A percentile compares a stretch with the other conserved stretches of the same genome.
phyloP scores from a whole-genome alignment of 2,797 vertebrate genomes.

The Paramormyrops hopkinsi region DNA sequence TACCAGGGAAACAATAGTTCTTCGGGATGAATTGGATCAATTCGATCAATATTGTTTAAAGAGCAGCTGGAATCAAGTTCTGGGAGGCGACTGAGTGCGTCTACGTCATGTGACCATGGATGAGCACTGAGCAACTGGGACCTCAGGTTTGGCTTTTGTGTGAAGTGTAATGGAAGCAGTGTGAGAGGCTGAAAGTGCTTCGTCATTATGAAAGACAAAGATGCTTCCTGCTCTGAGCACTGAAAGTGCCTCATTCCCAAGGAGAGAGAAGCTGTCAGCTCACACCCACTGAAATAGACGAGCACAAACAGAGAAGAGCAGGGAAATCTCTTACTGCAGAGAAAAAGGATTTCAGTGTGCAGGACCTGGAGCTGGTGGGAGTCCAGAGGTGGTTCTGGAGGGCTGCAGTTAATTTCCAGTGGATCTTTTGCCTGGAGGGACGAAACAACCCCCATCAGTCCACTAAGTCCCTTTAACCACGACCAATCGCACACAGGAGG shows the following conservation, averaged over 20 bases:
- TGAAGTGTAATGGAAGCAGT: background rate
- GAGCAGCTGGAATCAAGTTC: background rate
- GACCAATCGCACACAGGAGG: background rate
- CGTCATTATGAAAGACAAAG: background rate
- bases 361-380: background rate
- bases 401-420: conserved; percentile 68
- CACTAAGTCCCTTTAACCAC: background rate
- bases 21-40: background rate
- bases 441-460: background rate
- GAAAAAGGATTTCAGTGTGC: background rate
- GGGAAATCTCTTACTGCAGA: background rate
- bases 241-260: background rate
- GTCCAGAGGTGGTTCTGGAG: background rate
- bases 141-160: background rate
- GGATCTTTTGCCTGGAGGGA: conserved; percentile 79
- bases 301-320: background rate
- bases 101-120: background rate
- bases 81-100: background rate
- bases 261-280: background rate
- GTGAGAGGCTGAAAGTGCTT: background rate
- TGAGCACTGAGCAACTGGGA: background rate
- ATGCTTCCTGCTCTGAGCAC: background rate
- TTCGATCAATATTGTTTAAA: background rate
- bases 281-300: background rate
- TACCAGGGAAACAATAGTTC: background rate